phyloP scores from a whole-genome alignment of 2,888 invertebrate genomes.

The Falcaria lacertinaria region DNA sequence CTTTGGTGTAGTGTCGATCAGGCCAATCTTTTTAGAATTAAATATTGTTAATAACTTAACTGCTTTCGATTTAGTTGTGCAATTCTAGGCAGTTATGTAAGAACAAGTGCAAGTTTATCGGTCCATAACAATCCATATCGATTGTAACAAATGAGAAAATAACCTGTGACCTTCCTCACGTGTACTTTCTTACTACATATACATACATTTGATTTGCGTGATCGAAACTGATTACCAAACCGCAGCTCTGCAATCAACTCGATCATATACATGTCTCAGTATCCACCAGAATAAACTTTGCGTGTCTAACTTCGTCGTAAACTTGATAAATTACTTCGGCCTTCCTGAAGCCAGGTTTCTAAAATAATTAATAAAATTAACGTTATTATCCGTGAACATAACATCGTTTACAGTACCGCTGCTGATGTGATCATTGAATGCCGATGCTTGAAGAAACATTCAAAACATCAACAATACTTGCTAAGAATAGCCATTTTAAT shows the following conservation, averaged over 20 bases:
- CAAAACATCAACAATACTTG: background rate
- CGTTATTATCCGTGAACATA: background rate
- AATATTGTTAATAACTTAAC: constrained; percentile 6
- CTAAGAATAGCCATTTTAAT: background rate
- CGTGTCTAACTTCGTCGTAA: constrained; percentile 42
- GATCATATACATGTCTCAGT: constrained; percentile 27
- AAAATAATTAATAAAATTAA: constrained; percentile 17
- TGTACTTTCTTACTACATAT: constrained; percentile 15
- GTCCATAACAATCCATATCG: constrained; percentile 6
- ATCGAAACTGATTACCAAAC: constrained; percentile 48
- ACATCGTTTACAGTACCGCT: background rate
- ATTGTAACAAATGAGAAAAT: constrained; percentile 13
- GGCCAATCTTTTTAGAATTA: background rate
- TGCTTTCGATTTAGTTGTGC: background rate
- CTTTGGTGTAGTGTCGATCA: background rate
- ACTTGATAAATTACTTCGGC: constrained; percentile 35
- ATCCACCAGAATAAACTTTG: constrained; percentile 33
- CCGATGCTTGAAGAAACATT: background rate
- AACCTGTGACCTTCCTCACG: constrained; percentile 49
- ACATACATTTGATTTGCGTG: constrained; percentile 25
- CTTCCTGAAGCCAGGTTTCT: constrained; percentile 47
- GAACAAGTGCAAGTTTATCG: constrained; percentile 6
- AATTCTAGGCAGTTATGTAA: background rate
- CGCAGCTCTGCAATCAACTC: constrained; percentile 22
- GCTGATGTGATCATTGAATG: background rate